Conservation (phyloP, 2,113 vertebrate species). For the Podarcis raffonei region DNA sequence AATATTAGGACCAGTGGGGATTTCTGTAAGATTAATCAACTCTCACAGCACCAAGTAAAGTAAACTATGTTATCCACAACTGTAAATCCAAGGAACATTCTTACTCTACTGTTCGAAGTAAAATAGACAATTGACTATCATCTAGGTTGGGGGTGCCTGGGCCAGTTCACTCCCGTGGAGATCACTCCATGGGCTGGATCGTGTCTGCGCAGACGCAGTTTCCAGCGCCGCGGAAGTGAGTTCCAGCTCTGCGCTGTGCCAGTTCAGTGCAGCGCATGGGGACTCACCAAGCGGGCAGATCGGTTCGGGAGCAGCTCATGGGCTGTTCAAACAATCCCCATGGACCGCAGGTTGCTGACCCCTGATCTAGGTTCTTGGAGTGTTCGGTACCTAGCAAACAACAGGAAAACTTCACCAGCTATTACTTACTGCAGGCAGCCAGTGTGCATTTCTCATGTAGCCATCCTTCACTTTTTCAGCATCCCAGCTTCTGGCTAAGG, state of each 20-base stretch:
- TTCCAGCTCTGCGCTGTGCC: too few species aligned
- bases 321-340: too few species aligned
- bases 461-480: neutral
- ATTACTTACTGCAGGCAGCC: neutral
- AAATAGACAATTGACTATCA: conserved; percentile 10
- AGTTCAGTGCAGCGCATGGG: too few species aligned
- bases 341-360: too few species aligned
- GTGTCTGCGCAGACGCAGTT: too few species aligned
- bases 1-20: conserved; percentile 53
- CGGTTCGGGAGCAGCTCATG: too few species aligned
- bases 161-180: too few species aligned
- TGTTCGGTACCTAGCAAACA: neutral
- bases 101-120: conserved; percentile 3
- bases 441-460: neutral
- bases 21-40: conserved; percentile 43
- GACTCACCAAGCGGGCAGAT: too few species aligned
- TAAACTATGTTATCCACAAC: conserved; percentile 46
- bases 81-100: conserved; percentile 20
- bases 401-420: neutral
- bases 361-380: neutral
- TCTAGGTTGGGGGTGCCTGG: neutral
- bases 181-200: too few species aligned
- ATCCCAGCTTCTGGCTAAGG: neutral
- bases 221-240: too few species aligned
- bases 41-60: conserved; percentile 7